Percentiles rank a stretch among this genome's conserved stretches.
These are phyloP conservation scores for cat (Felis catus) DNA, from an alignment of 2,113 vertebrate species.

Conservation along the genomic window DNA sequence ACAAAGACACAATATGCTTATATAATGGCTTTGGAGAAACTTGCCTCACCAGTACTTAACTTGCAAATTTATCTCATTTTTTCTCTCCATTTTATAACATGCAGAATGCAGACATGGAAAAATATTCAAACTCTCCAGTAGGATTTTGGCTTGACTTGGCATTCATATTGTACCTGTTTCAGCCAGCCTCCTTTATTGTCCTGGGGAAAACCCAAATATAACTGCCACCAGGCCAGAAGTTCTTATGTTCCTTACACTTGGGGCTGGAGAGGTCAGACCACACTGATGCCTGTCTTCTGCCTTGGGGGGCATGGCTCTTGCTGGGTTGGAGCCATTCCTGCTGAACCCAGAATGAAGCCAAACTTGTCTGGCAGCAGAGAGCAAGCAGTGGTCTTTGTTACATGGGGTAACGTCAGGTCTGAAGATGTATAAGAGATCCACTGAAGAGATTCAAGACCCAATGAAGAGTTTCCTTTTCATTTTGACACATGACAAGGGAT, in stretches of 20 bases:
- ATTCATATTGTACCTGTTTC: slow-evolving; percentile 22
- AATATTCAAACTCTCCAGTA: slow-evolving; percentile 5
- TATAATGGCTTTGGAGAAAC: background rate
- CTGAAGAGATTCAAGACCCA: slow-evolving; percentile 46
- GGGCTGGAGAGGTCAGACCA: slow-evolving; percentile 40
- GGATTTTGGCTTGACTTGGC: slow-evolving; percentile 47
- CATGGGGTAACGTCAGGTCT: background rate
- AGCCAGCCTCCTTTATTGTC: background rate
- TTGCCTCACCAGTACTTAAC: slow-evolving; percentile 13
- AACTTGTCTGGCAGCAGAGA: slow-evolving; percentile 43
- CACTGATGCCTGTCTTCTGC: background rate
- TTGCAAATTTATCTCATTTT: slow-evolving; percentile 37
- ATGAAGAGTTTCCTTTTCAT: slow-evolving; percentile 45
- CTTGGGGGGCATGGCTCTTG: background rate
- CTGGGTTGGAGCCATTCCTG: background rate
- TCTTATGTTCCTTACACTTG: slow-evolving; percentile 32
- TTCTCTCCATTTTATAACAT: slow-evolving; percentile 49
- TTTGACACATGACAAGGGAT: slow-evolving; percentile 20
- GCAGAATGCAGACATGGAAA: slow-evolving; percentile 47
- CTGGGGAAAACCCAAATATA: background rate
- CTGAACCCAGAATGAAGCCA: slow-evolving; percentile 38
- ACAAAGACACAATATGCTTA: background rate
- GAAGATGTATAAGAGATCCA: slow-evolving; percentile 48
- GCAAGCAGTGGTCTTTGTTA: background rate
- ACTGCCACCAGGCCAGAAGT: background rate